These are phyloP conservation scores for Gracilinanus agilis DNA, from an alignment of 2,113 vertebrate species.

Conservation along the genomic window DNA sequence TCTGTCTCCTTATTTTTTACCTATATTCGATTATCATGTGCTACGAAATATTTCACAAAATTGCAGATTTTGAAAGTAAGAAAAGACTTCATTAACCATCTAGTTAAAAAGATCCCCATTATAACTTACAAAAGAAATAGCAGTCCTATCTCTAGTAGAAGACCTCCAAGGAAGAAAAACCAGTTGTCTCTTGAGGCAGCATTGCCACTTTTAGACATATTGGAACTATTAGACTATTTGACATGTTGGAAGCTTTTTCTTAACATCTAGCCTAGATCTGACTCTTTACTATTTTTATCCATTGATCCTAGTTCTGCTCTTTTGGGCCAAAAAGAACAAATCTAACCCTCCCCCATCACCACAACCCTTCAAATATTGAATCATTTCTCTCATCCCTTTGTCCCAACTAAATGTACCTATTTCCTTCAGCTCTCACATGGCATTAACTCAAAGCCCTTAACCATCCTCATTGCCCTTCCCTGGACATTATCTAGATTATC, in stretches of 20 bases:
- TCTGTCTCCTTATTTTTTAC: not conserved
- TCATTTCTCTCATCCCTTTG: not conserved
- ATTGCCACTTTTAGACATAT: not conserved
- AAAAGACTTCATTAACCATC: not conserved
- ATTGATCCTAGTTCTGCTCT: not conserved
- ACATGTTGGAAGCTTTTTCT: not conserved
- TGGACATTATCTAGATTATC: not conserved
- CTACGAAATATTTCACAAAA: not conserved
- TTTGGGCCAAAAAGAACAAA: not conserved
- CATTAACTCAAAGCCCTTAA: not conserved
- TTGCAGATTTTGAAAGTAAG: not conserved
- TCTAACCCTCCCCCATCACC: not conserved
- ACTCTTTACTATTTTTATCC: not conserved
- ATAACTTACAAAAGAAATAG: not conserved
- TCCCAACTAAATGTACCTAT: not conserved
- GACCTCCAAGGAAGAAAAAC: not conserved
- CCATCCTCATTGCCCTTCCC: not conserved
- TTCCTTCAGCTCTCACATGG: not conserved
- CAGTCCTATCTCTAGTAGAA: not conserved
- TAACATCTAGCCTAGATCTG: not conserved
- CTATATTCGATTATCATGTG: not conserved
- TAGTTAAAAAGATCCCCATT: not conserved
- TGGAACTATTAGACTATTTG: too few species aligned
- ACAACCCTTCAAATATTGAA: not conserved
- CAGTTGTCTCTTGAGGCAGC: not conserved